Conservation (phyloP, 2,888 invertebrate species). For the Acrobasis repandana region DNA sequence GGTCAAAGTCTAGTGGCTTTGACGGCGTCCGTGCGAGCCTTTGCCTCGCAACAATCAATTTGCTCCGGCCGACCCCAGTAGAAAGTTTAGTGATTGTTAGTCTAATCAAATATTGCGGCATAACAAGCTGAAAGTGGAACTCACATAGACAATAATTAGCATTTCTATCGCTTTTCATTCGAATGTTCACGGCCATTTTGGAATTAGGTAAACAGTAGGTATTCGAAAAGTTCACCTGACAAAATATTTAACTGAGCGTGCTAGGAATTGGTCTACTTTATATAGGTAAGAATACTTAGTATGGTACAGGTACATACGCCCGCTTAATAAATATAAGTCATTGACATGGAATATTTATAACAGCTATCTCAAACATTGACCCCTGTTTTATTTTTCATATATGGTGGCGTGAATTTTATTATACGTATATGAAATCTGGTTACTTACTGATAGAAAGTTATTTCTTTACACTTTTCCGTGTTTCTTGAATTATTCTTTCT, state of each 20-base stretch:
- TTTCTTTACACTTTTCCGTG: too few species aligned
- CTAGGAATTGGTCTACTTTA: too few species aligned
- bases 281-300: too few species aligned
- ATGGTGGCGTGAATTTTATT: too few species aligned
- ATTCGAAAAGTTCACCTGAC: background rate
- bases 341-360: too few species aligned
- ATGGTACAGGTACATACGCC: too few species aligned
- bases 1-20: conserved; percentile 5
- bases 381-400: too few species aligned
- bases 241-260: background rate
- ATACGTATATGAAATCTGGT: too few species aligned
- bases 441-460: too few species aligned
- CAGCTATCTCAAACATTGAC: too few species aligned
- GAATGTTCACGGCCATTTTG: background rate
- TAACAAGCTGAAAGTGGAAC: conserved; percentile 14
- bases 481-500: too few species aligned
- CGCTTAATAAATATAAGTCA: too few species aligned
- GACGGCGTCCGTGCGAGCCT: conserved; percentile 3
- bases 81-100: conserved; percentile 36
- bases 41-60: conserved; percentile 34
- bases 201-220: background rate
- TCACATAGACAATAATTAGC: conserved; percentile 15
- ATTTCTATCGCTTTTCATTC: conserved; percentile 2
- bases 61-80: conserved; percentile 30
- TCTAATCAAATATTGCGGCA: conserved; percentile 30